A percentile compares a stretch with the other conserved stretches of the same genome.
Conservation (phyloP, 1,140 invertebrate genomes). For the Vollenhovia emeryi region DNA sequence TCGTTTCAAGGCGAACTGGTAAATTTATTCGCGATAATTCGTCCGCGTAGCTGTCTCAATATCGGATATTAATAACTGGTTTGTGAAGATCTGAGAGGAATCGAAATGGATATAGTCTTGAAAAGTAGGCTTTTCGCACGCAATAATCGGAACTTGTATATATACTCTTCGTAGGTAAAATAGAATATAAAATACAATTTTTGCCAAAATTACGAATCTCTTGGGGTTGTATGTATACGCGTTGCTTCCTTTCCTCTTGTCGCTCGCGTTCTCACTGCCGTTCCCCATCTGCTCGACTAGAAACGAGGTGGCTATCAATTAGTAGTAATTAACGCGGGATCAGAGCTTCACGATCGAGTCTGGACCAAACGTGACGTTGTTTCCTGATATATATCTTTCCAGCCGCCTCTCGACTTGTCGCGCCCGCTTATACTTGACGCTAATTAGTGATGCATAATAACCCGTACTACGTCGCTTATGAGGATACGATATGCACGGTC, state of each 20-base stretch:
- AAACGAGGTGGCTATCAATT: slow-evolving; percentile 56
- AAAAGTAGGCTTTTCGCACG: background rate
- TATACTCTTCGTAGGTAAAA: background rate
- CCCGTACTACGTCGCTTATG: background rate
- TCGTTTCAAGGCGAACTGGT: background rate
- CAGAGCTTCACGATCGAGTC: slow-evolving; percentile 11
- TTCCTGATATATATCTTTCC: slow-evolving; percentile 34
- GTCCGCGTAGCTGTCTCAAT: background rate
- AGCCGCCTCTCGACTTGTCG: background rate
- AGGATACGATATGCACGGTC: background rate
- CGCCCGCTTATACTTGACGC: background rate
- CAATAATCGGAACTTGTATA: background rate
- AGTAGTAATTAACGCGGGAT: slow-evolving; percentile 55
- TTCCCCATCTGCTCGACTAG: background rate
- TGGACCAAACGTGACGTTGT: slow-evolving; percentile 17
- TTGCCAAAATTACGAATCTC: background rate
- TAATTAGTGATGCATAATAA: slow-evolving; percentile 50
- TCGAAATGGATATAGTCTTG: background rate
- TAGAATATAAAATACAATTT: background rate
- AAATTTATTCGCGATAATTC: background rate
- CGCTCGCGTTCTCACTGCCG: background rate
- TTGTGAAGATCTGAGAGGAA: too few species aligned
- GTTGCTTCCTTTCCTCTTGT: background rate
- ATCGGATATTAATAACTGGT: too few species aligned
- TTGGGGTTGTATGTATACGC: background rate